Evolutionary conservation across 2,888 invertebrate species (phyloP).

Genomic region (Calameuta pallipes): DNA sequence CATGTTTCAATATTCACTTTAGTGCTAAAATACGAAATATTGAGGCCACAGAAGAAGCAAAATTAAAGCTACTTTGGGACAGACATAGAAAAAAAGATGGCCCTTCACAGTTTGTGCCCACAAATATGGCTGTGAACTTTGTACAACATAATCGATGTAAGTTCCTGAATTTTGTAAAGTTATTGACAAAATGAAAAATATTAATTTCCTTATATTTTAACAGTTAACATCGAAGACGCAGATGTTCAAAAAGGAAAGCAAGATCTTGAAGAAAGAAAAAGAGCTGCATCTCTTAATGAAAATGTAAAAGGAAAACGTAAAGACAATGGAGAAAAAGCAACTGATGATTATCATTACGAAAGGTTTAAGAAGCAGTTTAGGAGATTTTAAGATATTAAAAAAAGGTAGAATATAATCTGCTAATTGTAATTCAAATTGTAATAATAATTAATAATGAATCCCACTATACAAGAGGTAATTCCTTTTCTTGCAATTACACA

Average conservation of each 20-base stretch:
- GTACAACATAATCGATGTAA: constrained; percentile 96
- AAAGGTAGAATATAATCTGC: not conserved
- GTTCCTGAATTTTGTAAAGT: constrained; percentile 44
- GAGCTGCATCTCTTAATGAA: constrained; percentile 58
- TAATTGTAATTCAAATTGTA: not conserved
- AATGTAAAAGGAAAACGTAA: constrained; percentile 71
- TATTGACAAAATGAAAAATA: not conserved
- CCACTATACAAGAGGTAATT: not conserved
- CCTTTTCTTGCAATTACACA: not conserved
- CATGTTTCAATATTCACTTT: constrained; percentile 34
- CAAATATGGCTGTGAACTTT: constrained; percentile 98
- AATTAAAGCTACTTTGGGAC: constrained; percentile 90
- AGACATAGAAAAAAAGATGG: constrained; percentile 91
- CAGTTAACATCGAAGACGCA: constrained; percentile 87
- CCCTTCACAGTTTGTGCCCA: constrained; percentile 95
- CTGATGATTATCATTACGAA: constrained; percentile 97
- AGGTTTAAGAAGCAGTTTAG: constrained; percentile 96
- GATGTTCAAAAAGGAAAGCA: constrained; percentile 73
- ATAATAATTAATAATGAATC: not conserved
- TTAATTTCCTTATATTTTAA: not conserved
- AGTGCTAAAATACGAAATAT: constrained; percentile 97
- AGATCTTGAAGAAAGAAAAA: constrained; percentile 69
- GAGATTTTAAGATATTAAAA: constrained; percentile 72
- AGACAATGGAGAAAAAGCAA: constrained; percentile 88
- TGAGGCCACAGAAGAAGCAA: constrained; percentile 98